Evolutionary conservation across 1,140 invertebrate species (phyloP).

Genomic region (Drosophila tani): DNA sequence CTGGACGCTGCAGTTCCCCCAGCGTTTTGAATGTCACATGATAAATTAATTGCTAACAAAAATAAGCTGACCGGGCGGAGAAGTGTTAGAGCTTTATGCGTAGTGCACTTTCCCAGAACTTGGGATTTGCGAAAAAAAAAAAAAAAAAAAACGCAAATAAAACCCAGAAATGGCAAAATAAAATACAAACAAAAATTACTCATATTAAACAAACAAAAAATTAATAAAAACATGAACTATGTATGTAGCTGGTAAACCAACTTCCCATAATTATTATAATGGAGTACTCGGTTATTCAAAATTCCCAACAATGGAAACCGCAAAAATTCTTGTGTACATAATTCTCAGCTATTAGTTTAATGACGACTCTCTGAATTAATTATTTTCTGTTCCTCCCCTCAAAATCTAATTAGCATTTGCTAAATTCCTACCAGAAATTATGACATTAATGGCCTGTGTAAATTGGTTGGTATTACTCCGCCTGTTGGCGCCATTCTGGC

Average conservation of each 20-base stretch:
- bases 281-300: background rate
- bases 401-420: constrained; percentile 33
- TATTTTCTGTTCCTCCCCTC: constrained; percentile 3
- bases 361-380: constrained; percentile 30
- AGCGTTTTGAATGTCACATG: constrained; percentile 29
- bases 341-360: constrained; percentile 35
- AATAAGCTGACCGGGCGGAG: background rate
- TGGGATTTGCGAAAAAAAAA: background rate
- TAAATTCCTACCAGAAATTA: constrained; percentile 14
- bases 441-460: constrained; percentile 25
- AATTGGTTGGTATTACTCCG: constrained; percentile 8
- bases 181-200: background rate
- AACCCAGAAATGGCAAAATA: too few species aligned
- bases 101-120: background rate
- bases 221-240: background rate
- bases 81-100: background rate
- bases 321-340: constrained; percentile 11
- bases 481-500: constrained; percentile 10
- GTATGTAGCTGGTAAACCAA: background rate
- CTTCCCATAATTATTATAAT: constrained; percentile 12
- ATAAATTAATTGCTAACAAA: constrained; percentile 17
- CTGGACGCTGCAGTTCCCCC: background rate
- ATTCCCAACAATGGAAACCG: constrained; percentile 5
- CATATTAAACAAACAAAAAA: background rate
- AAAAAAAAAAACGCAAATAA: too few species aligned